Conservation (phyloP, 2,888 invertebrate species). For the Drosophila anomelani region DNA sequence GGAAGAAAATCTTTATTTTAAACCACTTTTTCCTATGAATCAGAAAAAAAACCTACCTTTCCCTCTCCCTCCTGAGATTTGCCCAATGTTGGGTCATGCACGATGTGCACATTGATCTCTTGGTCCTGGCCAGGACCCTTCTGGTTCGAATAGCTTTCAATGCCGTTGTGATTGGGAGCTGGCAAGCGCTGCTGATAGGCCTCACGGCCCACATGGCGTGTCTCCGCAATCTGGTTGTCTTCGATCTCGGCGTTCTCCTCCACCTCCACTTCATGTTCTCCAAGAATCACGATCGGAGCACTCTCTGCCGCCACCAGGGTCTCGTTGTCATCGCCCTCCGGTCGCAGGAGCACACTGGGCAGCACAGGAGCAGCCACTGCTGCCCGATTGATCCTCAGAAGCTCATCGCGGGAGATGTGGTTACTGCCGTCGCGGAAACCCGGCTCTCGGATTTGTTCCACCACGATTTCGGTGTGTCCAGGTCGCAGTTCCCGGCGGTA, state of each 20-base stretch:
- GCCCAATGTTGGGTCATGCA: conserved; percentile 60
- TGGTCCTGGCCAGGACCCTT: conserved; percentile 65
- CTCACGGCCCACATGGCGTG: conserved; percentile 76
- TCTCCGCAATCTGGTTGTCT: conserved; percentile 84
- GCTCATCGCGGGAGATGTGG: conserved; percentile 88
- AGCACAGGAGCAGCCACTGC: conserved; percentile 79
- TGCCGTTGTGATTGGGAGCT: conserved; percentile 30
- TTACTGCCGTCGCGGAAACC: conserved; percentile 85
- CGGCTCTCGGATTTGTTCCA: conserved; percentile 66
- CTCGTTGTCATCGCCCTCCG: conserved; percentile 57
- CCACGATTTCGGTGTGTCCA: conserved; percentile 80
- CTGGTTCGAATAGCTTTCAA: conserved; percentile 57
- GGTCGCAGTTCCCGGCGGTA: conserved; percentile 75
- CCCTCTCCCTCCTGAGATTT: conserved; percentile 33
- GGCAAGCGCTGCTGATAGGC: conserved; percentile 63
- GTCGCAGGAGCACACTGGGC: conserved; percentile 73
- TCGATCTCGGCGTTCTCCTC: conserved; percentile 82
- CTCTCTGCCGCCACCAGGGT: conserved; percentile 72
- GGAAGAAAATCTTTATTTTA: neutral
- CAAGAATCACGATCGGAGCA: conserved; percentile 85
- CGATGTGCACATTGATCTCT: conserved; percentile 81
- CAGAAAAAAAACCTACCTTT: neutral
- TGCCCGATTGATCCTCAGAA: conserved; percentile 87
- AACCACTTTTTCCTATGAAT: no score
- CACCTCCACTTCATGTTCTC: conserved; percentile 85